Conservation (phyloP, 2,888 invertebrate species). For the Drosophila mercatorum region DNA sequence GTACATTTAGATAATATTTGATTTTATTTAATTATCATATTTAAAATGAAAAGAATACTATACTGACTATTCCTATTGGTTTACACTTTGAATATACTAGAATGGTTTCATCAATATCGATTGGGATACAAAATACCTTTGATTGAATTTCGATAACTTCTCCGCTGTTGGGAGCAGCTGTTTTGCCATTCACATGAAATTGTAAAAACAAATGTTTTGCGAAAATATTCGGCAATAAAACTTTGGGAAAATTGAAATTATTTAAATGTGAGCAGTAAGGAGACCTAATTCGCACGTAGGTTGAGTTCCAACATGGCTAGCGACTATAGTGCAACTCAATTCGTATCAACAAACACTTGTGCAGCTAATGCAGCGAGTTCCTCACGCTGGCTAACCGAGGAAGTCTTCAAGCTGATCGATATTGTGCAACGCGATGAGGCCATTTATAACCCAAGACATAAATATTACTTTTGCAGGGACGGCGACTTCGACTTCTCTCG, state of each 20-base stretch:
- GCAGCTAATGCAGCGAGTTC: conserved; percentile 61
- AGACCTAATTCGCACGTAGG: conserved; percentile 1
- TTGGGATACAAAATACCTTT: background rate
- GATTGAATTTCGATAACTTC: background rate
- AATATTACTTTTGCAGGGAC: conserved; percentile 83
- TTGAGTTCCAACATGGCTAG: conserved; percentile 49
- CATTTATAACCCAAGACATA: conserved; percentile 83
- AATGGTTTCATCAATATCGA: background rate
- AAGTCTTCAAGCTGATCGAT: conserved; percentile 83
- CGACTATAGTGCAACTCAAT: conserved; percentile 58
- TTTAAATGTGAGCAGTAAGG: conserved; percentile 19
- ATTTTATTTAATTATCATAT: background rate
- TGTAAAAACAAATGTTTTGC: conserved; percentile 58
- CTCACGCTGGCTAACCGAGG: conserved; percentile 82
- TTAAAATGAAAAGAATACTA: background rate
- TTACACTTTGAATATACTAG: background rate
- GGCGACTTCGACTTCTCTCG: conserved; percentile 83
- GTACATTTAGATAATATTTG: too few relatives aligned
- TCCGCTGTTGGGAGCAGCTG: conserved; percentile 35
- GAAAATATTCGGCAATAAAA: conserved; percentile 50
- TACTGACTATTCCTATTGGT: background rate
- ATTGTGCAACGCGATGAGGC: conserved; percentile 83
- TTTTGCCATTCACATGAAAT: conserved; percentile 49
- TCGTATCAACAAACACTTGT: conserved; percentile 51
- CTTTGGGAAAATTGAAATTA: conserved; percentile 25